Evolutionary conservation across 2,888 invertebrate genomes (phyloP).

Genomic region (Anaspis maculata): DNA sequence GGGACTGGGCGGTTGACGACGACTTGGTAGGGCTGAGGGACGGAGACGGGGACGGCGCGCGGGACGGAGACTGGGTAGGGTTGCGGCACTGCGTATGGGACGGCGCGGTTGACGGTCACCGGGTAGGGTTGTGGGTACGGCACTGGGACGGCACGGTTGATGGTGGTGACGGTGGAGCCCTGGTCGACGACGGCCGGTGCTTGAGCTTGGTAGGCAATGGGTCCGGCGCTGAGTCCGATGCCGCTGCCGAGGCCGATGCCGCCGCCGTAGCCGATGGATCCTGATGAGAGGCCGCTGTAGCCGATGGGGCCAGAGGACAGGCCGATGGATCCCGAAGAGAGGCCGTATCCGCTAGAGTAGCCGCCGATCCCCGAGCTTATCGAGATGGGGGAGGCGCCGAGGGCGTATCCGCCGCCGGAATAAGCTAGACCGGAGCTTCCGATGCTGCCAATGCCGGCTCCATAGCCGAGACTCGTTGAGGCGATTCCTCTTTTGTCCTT

Average conservation of each 20-base stretch:
- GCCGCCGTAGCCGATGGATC: constrained; percentile 15
- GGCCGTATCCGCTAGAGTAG: background rate
- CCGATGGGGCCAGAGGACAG: constrained; percentile 14
- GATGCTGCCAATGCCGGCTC: constrained; percentile 18
- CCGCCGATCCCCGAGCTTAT: constrained; percentile 1
- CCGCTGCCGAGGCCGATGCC: constrained; percentile 16
- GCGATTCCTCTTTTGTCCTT: constrained; percentile 34
- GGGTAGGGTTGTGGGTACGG: constrained; percentile 36
- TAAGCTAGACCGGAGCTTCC: constrained; percentile 17
- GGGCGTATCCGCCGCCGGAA: constrained; percentile 14
- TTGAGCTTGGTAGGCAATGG: no score
- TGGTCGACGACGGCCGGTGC: background rate
- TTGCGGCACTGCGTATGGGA: constrained; percentile 40
- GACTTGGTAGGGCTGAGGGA: constrained; percentile 31
- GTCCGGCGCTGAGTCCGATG: constrained; percentile 21
- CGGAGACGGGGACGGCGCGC: constrained; percentile 35
- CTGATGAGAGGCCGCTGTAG: constrained; percentile 19
- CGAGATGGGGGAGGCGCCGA: constrained; percentile 12
- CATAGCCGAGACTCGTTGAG: constrained; percentile 29
- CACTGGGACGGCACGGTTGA: constrained; percentile 50
- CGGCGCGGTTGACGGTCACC: constrained; percentile 34
- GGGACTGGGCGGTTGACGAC: constrained; percentile 47
- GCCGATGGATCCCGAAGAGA: constrained; percentile 12
- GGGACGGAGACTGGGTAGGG: constrained; percentile 48
- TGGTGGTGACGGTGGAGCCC: constrained; percentile 26